Evolutionary conservation across 2,888 invertebrate species (phyloP).

Genomic region (Philopedon plagiatum): DNA sequence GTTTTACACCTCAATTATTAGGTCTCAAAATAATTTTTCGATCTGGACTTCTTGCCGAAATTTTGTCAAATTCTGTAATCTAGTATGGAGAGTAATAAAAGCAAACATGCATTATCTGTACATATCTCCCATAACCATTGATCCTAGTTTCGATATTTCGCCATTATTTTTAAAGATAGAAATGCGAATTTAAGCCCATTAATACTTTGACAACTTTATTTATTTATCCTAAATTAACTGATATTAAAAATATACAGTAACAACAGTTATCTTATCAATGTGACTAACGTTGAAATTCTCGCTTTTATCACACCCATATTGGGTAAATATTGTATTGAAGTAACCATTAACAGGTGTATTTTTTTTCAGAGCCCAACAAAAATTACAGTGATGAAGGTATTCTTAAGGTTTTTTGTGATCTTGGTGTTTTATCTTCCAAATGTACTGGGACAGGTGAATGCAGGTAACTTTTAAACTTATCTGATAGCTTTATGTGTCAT

Average conservation of each 20-base stretch:
- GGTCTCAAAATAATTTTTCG: too few species aligned
- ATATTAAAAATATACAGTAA: conserved; percentile 3
- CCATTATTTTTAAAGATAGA: not conserved
- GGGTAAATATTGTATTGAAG: conserved; percentile 1
- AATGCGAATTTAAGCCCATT: not conserved
- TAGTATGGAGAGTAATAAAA: too few species aligned
- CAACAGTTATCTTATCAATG: conserved; percentile 27
- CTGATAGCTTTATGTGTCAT: not conserved
- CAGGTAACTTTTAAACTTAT: conserved; percentile 58
- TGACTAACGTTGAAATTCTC: conserved; percentile 25
- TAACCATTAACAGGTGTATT: conserved; percentile 8
- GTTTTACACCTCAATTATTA: too few species aligned
- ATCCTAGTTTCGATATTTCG: not conserved
- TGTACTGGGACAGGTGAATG: conserved; percentile 44
- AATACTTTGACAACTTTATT: conserved; percentile 9
- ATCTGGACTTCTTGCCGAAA: too few species aligned
- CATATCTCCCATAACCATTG: too few species aligned
- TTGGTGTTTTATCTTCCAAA: conserved; percentile 16
- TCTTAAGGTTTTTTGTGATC: not conserved
- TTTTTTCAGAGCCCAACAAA: conserved; percentile 1
- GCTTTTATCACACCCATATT: conserved; percentile 25
- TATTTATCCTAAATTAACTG: conserved; percentile 19
- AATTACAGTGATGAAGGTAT: not conserved
- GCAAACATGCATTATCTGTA: too few species aligned
- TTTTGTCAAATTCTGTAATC: too few species aligned